phyloP scores from a whole-genome alignment of 2,888 invertebrate species.

The Stenoptilia bipunctidactyla region DNA sequence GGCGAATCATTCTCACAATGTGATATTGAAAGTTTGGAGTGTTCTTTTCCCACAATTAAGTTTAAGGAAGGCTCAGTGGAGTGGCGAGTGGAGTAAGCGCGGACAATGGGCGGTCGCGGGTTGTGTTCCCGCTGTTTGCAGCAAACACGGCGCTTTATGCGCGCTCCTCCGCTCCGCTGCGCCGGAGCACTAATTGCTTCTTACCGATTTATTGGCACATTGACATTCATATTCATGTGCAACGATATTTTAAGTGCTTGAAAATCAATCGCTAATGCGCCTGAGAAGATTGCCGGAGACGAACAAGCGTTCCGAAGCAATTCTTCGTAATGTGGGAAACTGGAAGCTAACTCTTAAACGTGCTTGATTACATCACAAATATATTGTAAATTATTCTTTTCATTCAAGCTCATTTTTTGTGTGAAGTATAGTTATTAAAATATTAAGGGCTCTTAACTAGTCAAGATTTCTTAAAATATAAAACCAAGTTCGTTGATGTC shows the following conservation, averaged over 20 bases:
- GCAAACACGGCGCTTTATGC: constrained; percentile 49
- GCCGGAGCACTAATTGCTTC: constrained; percentile 25
- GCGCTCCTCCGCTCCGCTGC: constrained; percentile 35
- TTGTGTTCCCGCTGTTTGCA: constrained; percentile 49
- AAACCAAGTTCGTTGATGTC: no score
- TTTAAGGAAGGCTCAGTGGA: constrained; percentile 34
- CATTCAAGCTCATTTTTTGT: no score
- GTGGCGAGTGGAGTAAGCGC: constrained; percentile 48
- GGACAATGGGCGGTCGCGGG: constrained; percentile 37
- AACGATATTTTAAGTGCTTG: constrained; percentile 32
- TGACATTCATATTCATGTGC: constrained; percentile 31
- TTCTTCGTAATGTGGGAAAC: no score
- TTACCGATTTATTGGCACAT: constrained; percentile 13
- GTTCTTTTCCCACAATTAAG: constrained; percentile 59
- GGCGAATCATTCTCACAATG: constrained; percentile 41
- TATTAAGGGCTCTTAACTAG: no score
- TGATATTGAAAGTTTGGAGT: constrained; percentile 41
- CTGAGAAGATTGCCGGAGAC: constrained; percentile 29
- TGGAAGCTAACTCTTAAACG: no score
- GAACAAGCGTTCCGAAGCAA: no score
- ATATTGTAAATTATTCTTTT: no score
- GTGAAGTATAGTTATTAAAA: no score
- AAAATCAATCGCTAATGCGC: constrained; percentile 31
- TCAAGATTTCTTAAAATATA: no score
- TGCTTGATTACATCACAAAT: no score